Evolutionary conservation across 2,113 vertebrate genomes (phyloP).

Genomic region (Cygnus buccinator): DNA sequence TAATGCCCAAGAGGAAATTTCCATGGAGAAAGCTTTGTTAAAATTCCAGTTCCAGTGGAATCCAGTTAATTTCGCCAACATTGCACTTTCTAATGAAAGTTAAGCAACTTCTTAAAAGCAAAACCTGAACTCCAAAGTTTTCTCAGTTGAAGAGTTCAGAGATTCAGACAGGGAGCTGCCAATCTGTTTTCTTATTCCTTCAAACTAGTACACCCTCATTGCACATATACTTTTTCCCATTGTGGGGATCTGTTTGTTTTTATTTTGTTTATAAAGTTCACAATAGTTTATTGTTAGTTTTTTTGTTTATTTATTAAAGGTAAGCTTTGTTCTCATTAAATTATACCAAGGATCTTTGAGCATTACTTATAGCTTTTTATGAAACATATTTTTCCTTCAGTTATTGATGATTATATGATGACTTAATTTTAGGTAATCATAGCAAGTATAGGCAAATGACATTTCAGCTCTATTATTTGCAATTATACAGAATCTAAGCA

Average conservation of each 20-base stretch:
- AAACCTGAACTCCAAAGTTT: not conserved
- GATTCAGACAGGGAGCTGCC: not conserved
- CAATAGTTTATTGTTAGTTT: not conserved
- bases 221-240: not conserved
- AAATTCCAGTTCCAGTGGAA: not conserved
- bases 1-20: not conserved
- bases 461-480: slow-evolving; percentile 1
- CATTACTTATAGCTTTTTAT: not conserved
- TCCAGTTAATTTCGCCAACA: not conserved
- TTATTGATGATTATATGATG: not conserved
- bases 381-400: not conserved
- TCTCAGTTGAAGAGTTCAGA: not conserved
- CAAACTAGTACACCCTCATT: not conserved
- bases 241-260: not conserved
- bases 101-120: not conserved
- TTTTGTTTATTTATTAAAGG: not conserved
- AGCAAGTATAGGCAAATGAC: not conserved
- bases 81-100: not conserved
- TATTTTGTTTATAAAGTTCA: not conserved
- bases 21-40: not conserved
- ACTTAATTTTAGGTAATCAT: not conserved
- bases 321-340: not conserved
- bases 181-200: not conserved
- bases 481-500: not conserved
- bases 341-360: not conserved